Evolutionary conservation across 2,797 vertebrate species (phyloP), one percentile per base, ranked within the genome.

Genomic region (Alosa sapidissima): DNA sequence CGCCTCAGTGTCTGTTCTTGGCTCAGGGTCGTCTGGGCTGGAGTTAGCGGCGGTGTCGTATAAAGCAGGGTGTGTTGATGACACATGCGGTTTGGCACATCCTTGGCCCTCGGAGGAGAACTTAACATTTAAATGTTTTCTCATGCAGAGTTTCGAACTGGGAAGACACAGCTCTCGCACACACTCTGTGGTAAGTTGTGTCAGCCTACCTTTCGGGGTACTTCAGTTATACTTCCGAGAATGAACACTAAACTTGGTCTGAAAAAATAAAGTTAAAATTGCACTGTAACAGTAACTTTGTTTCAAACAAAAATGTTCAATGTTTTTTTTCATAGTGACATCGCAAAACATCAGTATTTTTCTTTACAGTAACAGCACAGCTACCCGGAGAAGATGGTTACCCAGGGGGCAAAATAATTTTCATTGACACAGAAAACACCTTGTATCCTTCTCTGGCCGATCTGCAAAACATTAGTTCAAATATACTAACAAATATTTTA

Each of bases 361-460:
- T n/a, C n/a, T n/a, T 72, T 87, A 1, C 83, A 99, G 98, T 99
- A 75, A 97, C 98, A 82, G 95, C 98, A 91, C 98, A 99, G 93
- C 96, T 99, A 89, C 97, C 98, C 83, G 97, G 98, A 87, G 93
- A 96, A 51, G 94, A 94, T 0, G 96, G 97, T 81, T 99, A 99
- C 91, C 93, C 96, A 0, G 98, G 98, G 86, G 98, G 98, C 88
- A 99, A 99, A 91, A 94, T 98, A 85, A 97, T 99, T 93, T 99
- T 98, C 93, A 97, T 99, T 45, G 98, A 99, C 91, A 98, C 98
- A 11, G 98, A 99, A 95, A 96, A 99, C 92, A 99, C 98, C 85
- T 99, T 99, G 98, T 98, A 99, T 98, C 97, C 95, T 94, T 95
- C 89, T 11, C 41, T 33, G 36, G 49, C 51, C 49, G n/a, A 7